Conservation (phyloP, 2,113 vertebrate genomes). For the Plecturocebus donacophilus region DNA sequence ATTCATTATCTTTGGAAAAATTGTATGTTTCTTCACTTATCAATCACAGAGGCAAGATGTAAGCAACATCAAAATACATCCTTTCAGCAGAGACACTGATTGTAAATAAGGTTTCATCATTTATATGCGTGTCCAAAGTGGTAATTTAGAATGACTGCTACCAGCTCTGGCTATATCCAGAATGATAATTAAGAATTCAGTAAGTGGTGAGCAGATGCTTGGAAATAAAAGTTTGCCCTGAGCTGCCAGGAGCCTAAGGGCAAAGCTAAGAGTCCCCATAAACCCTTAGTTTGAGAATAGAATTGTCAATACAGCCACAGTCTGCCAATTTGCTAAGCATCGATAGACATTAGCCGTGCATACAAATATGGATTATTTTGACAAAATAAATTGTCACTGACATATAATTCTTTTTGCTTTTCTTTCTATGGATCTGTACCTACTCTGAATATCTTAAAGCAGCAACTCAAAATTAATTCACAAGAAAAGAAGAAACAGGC, state of each 20-base stretch:
- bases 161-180: constrained; percentile 13
- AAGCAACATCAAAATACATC: neutral
- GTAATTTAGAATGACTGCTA: constrained; percentile 52
- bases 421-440: neutral
- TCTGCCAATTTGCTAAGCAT: neutral
- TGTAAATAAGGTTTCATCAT: constrained; percentile 40
- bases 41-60: neutral
- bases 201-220: constrained; percentile 50
- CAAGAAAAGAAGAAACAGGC: constrained; percentile 53
- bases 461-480: constrained; percentile 58
- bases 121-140: constrained; percentile 49
- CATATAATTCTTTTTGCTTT: neutral
- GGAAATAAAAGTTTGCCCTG: constrained; percentile 57
- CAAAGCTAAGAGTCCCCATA: neutral
- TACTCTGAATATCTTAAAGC: constrained; percentile 33
- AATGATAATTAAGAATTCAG: constrained; percentile 59
- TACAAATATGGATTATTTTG: constrained; percentile 35
- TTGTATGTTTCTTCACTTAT: neutral
- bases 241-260: neutral
- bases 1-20: constrained; percentile 33
- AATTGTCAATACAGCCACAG: constrained; percentile 3
- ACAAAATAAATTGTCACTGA: constrained; percentile 37
- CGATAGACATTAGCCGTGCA: neutral
- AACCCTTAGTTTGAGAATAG: neutral
- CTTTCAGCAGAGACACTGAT: constrained; percentile 14